Conservation (phyloP, 2,888 invertebrate species). For the Ophion slaviceki region DNA sequence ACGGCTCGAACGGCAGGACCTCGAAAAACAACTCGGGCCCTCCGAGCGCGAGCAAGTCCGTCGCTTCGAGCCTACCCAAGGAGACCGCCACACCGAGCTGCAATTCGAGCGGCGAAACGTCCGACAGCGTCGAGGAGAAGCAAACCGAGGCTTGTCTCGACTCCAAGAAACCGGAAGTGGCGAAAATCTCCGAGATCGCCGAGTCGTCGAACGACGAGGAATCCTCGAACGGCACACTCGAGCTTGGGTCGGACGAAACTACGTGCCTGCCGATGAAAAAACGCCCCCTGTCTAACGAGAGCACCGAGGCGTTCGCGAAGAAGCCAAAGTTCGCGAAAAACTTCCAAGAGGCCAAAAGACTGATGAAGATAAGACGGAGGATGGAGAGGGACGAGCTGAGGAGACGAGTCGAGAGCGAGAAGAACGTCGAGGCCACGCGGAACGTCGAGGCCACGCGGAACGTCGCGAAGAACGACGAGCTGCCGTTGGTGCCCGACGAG, state of each 20-base stretch:
- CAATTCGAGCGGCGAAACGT: conserved; percentile 81
- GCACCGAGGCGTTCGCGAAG: conserved; percentile 84
- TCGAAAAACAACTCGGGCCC: conserved; percentile 83
- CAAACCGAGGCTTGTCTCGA: conserved; percentile 60
- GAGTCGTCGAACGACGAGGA: conserved; percentile 17
- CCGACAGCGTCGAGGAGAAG: conserved; percentile 77
- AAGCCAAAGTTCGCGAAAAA: conserved; percentile 90
- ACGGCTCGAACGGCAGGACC: conserved; percentile 85
- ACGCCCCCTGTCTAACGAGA: conserved; percentile 69
- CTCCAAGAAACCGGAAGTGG: not conserved
- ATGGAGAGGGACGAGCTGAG: conserved; percentile 87
- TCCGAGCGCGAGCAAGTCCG: conserved; percentile 79
- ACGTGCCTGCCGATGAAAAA: conserved; percentile 79
- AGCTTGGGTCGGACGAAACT: conserved; percentile 69
- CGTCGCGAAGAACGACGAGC: conserved; percentile 64
- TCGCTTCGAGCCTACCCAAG: conserved; percentile 84
- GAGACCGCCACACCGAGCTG: conserved; percentile 84
- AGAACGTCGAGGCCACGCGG: conserved; percentile 34
- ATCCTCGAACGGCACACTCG: conserved; percentile 61
- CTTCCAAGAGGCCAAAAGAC: conserved; percentile 87
- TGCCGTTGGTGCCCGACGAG: conserved; percentile 79
- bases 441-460: not conserved
- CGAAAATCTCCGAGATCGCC: conserved; percentile 4
- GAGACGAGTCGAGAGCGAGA: conserved; percentile 83
- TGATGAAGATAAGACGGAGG: conserved; percentile 88